phyloP scores from a whole-genome alignment of 2,888 invertebrate genomes.

The Spialia ferax region DNA sequence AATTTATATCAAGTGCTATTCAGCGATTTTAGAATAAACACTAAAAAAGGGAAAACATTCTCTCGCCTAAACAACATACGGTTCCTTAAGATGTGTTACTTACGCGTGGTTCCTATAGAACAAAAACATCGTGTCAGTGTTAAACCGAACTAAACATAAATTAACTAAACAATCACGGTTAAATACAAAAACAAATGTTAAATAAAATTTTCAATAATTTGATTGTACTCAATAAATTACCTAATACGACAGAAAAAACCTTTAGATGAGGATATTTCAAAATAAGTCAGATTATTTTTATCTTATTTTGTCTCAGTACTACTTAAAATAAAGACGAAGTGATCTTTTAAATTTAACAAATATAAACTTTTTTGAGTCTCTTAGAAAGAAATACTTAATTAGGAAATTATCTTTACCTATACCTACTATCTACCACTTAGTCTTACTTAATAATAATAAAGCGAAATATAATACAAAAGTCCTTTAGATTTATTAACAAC shows the following conservation, averaged over 20 bases:
- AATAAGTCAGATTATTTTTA: too few relatives aligned
- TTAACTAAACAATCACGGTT: constrained; percentile 50
- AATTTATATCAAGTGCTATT: constrained; percentile 31
- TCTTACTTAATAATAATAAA: constrained; percentile 10
- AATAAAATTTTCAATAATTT: background rate
- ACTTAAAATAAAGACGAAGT: constrained; percentile 22
- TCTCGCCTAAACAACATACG: constrained; percentile 69
- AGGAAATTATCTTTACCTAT: background rate
- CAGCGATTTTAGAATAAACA: constrained; percentile 53
- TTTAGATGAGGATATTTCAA: too few relatives aligned
- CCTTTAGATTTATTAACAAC: background rate
- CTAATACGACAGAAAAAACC: too few relatives aligned
- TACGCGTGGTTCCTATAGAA: constrained; percentile 87
- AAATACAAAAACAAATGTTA: constrained; percentile 47
- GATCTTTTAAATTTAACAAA: background rate
- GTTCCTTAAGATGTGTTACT: constrained; percentile 68
- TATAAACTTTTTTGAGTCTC: too few relatives aligned
- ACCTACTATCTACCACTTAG: background rate
- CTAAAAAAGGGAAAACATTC: constrained; percentile 71
- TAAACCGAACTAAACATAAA: constrained; percentile 58
- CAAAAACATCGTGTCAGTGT: constrained; percentile 79
- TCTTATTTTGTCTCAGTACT: too few relatives aligned
- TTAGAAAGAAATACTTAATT: background rate
- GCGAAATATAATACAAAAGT: constrained; percentile 22
- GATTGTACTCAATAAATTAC: constrained; percentile 8